Evolutionary conservation across 1,140 invertebrate genomes (phyloP).

Genomic region (Sarcophaga bullata): DNA sequence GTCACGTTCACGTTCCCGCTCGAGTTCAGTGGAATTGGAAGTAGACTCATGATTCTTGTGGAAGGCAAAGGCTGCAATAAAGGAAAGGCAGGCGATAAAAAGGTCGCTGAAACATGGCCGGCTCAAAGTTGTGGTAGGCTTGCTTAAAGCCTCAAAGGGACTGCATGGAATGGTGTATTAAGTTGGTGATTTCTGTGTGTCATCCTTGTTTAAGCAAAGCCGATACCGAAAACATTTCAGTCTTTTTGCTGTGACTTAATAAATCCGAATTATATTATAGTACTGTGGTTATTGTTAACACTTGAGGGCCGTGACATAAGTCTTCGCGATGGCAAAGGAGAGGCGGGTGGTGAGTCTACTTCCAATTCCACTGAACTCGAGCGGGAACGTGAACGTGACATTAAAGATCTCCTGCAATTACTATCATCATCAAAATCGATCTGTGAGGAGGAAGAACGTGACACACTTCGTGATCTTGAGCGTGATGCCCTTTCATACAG

Average conservation of each 20-base stretch:
- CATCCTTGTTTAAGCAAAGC: conserved; percentile 80
- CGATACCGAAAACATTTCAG: conserved; percentile 81
- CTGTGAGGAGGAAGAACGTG: conserved; percentile 67
- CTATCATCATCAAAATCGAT: conserved; percentile 60
- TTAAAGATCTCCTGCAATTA: conserved; percentile 56
- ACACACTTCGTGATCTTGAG: conserved; percentile 67
- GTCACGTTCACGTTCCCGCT: conserved; percentile 68
- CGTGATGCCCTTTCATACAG: conserved; percentile 60
- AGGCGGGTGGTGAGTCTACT: conserved; percentile 75
- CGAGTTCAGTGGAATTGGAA: conserved; percentile 76
- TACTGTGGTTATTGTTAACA: conserved; percentile 2
- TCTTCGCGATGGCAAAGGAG: conserved; percentile 54
- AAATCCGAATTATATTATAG: conserved; percentile 47
- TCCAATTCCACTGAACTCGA: conserved; percentile 76
- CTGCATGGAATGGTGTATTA: conserved; percentile 52
- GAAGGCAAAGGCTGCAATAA: conserved; percentile 63
- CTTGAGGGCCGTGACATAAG: conserved; percentile 59
- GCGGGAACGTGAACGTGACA: conserved; percentile 67
- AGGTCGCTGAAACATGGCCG: conserved; percentile 60
- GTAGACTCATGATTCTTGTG: conserved; percentile 75
- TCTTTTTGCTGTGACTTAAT: conserved; percentile 70
- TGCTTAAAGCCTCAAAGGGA: conserved; percentile 66
- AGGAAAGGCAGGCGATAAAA: conserved; percentile 62
- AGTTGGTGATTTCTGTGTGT: conserved; percentile 68
- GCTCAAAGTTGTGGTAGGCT: conserved; percentile 60